A percentile compares a stretch with the other conserved stretches of the same genome.
These are phyloP conservation scores for Drosophila pseudoananassae DNA, from an alignment of 1,140 invertebrate species.

Conservation along the genomic window DNA sequence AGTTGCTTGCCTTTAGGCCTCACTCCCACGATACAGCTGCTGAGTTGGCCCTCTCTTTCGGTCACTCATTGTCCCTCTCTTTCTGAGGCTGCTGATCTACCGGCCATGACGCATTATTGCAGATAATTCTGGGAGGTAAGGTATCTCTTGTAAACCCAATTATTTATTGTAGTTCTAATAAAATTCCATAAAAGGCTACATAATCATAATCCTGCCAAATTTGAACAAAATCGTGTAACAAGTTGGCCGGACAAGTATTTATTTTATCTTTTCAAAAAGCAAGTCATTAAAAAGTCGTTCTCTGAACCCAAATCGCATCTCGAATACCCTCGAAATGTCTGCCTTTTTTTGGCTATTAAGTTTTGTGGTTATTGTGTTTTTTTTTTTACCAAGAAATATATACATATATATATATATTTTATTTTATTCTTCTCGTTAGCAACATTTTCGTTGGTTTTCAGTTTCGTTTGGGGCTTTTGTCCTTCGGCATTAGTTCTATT, in stretches of 20 bases:
- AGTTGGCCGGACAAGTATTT: neutral
- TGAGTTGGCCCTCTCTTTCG: neutral
- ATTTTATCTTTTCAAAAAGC: neutral
- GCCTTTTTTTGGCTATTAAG: slow-evolving; percentile 8
- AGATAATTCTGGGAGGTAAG: slow-evolving; percentile 18
- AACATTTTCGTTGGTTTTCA: slow-evolving; percentile 50
- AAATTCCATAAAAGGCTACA: neutral
- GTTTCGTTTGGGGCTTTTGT: slow-evolving; percentile 45
- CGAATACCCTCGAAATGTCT: slow-evolving; percentile 8
- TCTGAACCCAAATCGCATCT: neutral
- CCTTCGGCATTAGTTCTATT: slow-evolving; percentile 52
- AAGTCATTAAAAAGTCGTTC: neutral
- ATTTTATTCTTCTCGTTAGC: slow-evolving; percentile 66
- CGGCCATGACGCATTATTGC: slow-evolving; percentile 32
- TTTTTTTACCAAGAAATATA: slow-evolving; percentile 13
- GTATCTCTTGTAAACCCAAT: neutral
- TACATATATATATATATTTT: slow-evolving; percentile 34
- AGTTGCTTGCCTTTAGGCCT: slow-evolving; percentile 70
- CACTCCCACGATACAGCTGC: slow-evolving; percentile 23
- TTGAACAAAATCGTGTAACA: slow-evolving; percentile 6
- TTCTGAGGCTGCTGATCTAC: neutral
- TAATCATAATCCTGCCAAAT: neutral
- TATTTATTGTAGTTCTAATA: neutral
- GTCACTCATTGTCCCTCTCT: neutral
- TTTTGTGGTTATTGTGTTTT: slow-evolving; percentile 19